These are phyloP conservation scores for Camponotus floridanus DNA, from an alignment of 1,140 invertebrate species.

Conservation along the genomic window DNA sequence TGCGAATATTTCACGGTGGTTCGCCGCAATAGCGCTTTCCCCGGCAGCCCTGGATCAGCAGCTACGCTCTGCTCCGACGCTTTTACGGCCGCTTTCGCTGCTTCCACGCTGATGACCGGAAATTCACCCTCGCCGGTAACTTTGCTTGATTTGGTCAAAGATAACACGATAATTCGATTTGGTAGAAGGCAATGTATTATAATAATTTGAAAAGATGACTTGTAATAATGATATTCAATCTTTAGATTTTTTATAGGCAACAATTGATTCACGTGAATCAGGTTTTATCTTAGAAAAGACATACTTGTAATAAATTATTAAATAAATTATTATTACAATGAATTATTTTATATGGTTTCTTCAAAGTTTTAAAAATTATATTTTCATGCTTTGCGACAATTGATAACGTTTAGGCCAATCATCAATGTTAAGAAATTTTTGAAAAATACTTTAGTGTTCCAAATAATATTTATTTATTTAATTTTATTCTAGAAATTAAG, in stretches of 20 bases:
- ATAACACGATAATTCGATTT: background rate
- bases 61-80: slow-evolving; percentile 37
- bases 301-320: too few species aligned
- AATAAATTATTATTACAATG: too few species aligned
- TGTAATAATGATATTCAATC: background rate
- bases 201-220: background rate
- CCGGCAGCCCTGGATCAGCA: background rate
- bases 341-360: background rate
- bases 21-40: slow-evolving; percentile 65
- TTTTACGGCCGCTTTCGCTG: slow-evolving; percentile 23
- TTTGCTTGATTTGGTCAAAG: slow-evolving; percentile 12
- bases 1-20: slow-evolving; percentile 70
- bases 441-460: background rate
- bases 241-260: background rate
- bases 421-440: background rate
- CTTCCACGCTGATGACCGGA: slow-evolving; percentile 22
- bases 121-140: background rate
- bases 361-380: background rate
- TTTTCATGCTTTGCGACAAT: background rate
- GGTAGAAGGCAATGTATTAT: background rate
- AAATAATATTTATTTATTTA: slow-evolving; percentile 2
- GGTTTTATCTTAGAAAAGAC: background rate
- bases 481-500: background rate
- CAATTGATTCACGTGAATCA: background rate
- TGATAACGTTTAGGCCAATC: background rate